Evolutionary conservation across 1,140 invertebrate genomes (phyloP), one percentile per base, ranked within the genome.

Genomic region (Calosoma granatense): DNA sequence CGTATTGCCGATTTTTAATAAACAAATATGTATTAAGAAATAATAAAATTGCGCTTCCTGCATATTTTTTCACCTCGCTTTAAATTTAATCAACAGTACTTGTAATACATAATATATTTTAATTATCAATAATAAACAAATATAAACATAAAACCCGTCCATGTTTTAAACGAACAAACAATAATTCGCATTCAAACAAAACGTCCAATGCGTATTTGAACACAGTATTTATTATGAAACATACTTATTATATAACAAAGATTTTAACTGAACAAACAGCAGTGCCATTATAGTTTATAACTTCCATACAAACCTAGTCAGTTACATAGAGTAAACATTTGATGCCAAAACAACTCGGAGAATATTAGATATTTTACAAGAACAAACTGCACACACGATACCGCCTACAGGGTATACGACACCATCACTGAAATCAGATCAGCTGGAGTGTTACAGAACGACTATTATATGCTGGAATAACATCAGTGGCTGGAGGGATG

Each of bases 121-220:
- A 6, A 47, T 47, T 17, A 11, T 4, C 41, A 11, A 11, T 6
- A 14, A 6, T 6, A 30, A 30, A 6, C 14, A 30, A 30, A 30
- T 30, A 30, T 4, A 4, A 30, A 30, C 26, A 30, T 6, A 47
- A 47, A 17, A 47, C 41, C 41, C 41, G 41, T 47, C 41, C 41
- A 47, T 12, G 6, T 36, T n/a, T 36, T 9, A 36, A 36, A 9
- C n/a, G 41, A 47, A 12, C 26, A 30, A 30, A 6, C 6, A 47
- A 17, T 47, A 47, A 47, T 47, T 17, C 3, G 6, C 4, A 17
- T 17, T 47, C 9, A 47, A 47, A 47, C 15, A 47, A 47, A 47
- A 47, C 41, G 41, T 47, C 41, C 41, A n/a, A 30, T 30, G 26
- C 26, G 26, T 30, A 30, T 30, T 30, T 30, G n/a, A n/a, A n/a